Evolutionary conservation across 2,113 vertebrate species (phyloP), one percentile per base, ranked within the genome.

Genomic region (Mellivora capensis): DNA sequence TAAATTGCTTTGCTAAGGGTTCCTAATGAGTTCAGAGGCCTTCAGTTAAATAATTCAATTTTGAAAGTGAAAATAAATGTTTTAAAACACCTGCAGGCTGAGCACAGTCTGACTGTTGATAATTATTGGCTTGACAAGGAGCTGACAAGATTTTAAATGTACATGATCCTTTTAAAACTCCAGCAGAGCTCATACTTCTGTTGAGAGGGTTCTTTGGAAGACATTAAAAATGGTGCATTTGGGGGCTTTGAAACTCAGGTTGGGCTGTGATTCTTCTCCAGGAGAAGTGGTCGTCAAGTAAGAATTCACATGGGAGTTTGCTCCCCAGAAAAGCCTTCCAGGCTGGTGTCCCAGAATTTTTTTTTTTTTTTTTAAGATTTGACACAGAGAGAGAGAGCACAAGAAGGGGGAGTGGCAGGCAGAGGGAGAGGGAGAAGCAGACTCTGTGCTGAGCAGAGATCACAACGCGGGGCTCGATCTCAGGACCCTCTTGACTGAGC

Each of bases 71-170:
- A 47, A 90, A 47, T 37, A 7, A 10, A 31, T 39, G 59, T 61
- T 76, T 61, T 39, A 21, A 71, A 34, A 49, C 44, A 21, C 29
- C 0, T 4, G 23, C 6, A 12, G 80, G 47, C 25, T 18, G 3
- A 4, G 4, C 2, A 4, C n/a, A n/a, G 42, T 57, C 72, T 7
- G 61, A 20, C 2, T 1, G 3, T 6, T 11, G 31, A 29, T 21
- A 6, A 49, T 4, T 13, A 8, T 7, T 13, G 39, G 86, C 59
- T 37, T 23, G 49, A 44, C 34, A 47, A 82, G 47, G 74, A 54
- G 29, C 62, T 57, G 52, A 18, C 61, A 37, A 54, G 71, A n/a
- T 82, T 93, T 96, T 21, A 52, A 52, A 57, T 69, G 59, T n/a
- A 27, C 1, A 0, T 1, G 87, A 29, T 9, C n/a, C 21, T 61